These are phyloP conservation scores for Oxystoma pomonae DNA, from an alignment of 2,888 invertebrate genomes.

Conservation along the genomic window DNA sequence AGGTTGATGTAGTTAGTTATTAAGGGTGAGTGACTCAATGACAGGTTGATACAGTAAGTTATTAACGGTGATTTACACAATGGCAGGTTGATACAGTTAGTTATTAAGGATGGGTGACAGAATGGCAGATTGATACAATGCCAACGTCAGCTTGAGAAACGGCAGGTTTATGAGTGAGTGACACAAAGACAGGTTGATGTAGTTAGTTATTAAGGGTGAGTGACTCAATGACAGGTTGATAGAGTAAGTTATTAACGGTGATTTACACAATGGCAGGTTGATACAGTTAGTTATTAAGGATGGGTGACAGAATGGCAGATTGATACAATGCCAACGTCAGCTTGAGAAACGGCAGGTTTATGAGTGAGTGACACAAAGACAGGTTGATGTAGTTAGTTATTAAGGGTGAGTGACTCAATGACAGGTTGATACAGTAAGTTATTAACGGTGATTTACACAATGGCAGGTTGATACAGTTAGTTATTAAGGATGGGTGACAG, in stretches of 20 bases:
- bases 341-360: slow-evolving; percentile 84
- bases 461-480: slow-evolving; percentile 86
- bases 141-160: slow-evolving; percentile 68
- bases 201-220: slow-evolving; percentile 83
- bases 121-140: too few species aligned
- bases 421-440: too few species aligned
- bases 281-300: slow-evolving; percentile 91
- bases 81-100: slow-evolving; percentile 86
- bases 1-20: slow-evolving; percentile 88
- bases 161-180: slow-evolving; percentile 77
- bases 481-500: slow-evolving; percentile 74
- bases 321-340: slow-evolving; percentile 53
- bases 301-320: too few species aligned
- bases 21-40: slow-evolving; percentile 65
- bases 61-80: slow-evolving; percentile 68
- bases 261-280: slow-evolving; percentile 84
- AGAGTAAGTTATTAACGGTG: slow-evolving; percentile 53
- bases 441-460: slow-evolving; percentile 68
- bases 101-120: slow-evolving; percentile 74
- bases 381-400: slow-evolving; percentile 88
- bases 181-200: slow-evolving; percentile 86
- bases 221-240: too few species aligned
- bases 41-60: too few species aligned
- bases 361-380: slow-evolving; percentile 75
- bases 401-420: slow-evolving; percentile 65